Percentiles rank a stretch among this genome's conserved stretches.
Evolutionary conservation across 2,888 invertebrate genomes (phyloP).

Genomic region (Dasypolia templi): DNA sequence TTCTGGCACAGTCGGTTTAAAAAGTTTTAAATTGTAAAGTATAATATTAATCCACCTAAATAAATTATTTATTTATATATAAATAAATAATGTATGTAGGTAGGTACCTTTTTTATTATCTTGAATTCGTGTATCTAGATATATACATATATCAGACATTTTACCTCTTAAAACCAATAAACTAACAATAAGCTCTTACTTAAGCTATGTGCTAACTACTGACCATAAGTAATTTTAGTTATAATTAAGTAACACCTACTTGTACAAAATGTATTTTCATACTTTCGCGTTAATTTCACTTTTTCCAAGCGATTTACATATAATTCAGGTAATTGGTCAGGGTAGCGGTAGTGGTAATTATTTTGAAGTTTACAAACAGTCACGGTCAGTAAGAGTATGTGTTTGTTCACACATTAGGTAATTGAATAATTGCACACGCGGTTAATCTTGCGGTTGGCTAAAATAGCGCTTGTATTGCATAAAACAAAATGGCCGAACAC

Average conservation of each 20-base stretch:
- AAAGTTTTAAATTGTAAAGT: conserved; percentile 16
- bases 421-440: conserved; percentile 69
- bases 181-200: conserved; percentile 28
- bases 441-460: conserved; percentile 49
- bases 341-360: conserved; percentile 59
- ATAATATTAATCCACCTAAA: no score
- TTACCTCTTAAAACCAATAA: neutral
- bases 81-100: no score
- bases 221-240: conserved; percentile 28
- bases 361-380: conserved; percentile 67
- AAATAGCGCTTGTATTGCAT: conserved; percentile 48
- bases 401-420: conserved; percentile 76
- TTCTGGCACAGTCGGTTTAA: no score
- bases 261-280: conserved; percentile 56
- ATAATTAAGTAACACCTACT: conserved; percentile 58
- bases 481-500: conserved; percentile 7
- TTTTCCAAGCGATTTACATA: conserved; percentile 63
- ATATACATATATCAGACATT: no score
- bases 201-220: conserved; percentile 37
- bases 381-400: conserved; percentile 73
- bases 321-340: conserved; percentile 62
- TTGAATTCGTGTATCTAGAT: no score
- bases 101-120: no score
- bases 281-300: conserved; percentile 76
- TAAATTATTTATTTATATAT: neutral